Evolutionary conservation across 2,888 invertebrate species (phyloP).

Genomic region (Melieria omissa): DNA sequence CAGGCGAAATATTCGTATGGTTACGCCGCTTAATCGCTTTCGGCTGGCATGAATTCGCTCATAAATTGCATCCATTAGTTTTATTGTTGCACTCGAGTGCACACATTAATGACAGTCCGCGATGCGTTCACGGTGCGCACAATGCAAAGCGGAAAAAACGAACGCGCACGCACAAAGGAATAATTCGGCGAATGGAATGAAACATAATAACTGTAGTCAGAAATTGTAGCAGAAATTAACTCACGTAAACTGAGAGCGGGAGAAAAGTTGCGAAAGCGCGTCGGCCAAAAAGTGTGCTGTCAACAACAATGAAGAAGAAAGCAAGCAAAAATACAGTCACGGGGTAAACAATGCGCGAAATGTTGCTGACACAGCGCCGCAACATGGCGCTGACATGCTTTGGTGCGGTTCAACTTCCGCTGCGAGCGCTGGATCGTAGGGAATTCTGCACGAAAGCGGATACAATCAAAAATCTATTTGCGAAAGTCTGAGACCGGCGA

Average conservation of each 20-base stretch:
- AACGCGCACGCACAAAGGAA: background rate
- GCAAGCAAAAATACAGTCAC: no score
- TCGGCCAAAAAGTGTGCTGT: no score
- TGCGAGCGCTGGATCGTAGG: conserved; percentile 16
- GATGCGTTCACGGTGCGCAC: background rate
- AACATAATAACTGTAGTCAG: background rate
- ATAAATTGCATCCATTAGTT: conserved; percentile 22
- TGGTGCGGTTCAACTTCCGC: no score
- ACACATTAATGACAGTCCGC: conserved; percentile 15
- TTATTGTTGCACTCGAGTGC: conserved; percentile 18
- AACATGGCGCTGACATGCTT: no score
- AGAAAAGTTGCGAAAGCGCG: no score
- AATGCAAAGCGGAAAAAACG: background rate
- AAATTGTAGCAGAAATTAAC: background rate
- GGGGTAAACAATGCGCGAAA: no score
- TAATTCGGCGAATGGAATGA: background rate
- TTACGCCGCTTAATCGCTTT: no score
- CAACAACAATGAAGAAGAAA: no score
- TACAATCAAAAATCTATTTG: conserved; percentile 50
- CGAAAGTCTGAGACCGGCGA: background rate
- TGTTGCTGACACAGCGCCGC: no score
- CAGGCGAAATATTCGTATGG: no score
- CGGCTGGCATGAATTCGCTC: no score
- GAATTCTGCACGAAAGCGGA: conserved; percentile 55
- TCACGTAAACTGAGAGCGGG: background rate